Evolutionary conservation across 2,888 invertebrate species (phyloP).

Genomic region (Trissonchulus latispiculum): DNA sequence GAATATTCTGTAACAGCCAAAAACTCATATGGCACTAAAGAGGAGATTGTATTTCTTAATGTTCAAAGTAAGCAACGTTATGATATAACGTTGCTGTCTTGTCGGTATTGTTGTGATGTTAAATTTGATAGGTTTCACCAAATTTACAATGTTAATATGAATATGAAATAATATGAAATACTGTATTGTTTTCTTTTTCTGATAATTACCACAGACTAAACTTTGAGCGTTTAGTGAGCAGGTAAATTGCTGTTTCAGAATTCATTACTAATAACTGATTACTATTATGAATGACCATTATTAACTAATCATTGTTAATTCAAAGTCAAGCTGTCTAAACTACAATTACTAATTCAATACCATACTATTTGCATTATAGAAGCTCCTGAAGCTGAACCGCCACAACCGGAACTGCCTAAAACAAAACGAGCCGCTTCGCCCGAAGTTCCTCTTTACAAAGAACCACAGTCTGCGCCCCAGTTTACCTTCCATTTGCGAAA

Average conservation of each 20-base stretch:
- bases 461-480: slow-evolving; percentile 79
- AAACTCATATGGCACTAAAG: slow-evolving; percentile 87
- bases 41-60: slow-evolving; percentile 90
- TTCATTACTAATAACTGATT: not conserved
- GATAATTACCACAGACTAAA: no score
- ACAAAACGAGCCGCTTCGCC: not conserved
- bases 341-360: no score
- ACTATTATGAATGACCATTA: not conserved
- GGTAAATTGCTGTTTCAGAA: no score
- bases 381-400: not conserved
- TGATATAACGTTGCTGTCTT: no score
- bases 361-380: not conserved
- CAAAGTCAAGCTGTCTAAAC: not conserved
- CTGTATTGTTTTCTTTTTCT: no score
- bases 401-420: not conserved
- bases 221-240: no score
- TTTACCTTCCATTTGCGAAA: slow-evolving; percentile 98
- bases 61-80: slow-evolving; percentile 75
- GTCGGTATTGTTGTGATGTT: no score
- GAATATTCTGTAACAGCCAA: slow-evolving; percentile 93
- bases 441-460: slow-evolving; percentile 74
- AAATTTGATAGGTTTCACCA: no score
- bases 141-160: no score
- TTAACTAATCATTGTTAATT: not conserved
- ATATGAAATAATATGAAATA: no score